Evolutionary conservation across 2,888 invertebrate species (phyloP).

Genomic region (Apomyelois bistriatella): DNA sequence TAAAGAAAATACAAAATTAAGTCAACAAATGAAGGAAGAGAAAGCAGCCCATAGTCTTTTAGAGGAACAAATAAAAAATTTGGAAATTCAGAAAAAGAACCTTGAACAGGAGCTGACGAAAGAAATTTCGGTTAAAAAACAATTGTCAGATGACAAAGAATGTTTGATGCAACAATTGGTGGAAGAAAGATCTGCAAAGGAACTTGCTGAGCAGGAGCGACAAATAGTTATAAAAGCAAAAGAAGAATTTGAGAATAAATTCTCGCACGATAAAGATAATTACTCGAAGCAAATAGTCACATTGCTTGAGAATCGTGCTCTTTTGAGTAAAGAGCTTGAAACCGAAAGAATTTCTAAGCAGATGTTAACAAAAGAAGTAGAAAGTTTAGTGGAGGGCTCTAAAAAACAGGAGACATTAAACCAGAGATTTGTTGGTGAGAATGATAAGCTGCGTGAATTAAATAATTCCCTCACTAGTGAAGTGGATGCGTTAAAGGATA

Average conservation of each 20-base stretch:
- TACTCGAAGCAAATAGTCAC: neutral
- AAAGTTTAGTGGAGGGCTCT: constrained; percentile 18
- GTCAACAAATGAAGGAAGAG: constrained; percentile 10
- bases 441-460: neutral
- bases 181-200: constrained; percentile 38
- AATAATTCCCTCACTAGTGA: neutral
- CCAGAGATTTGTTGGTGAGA: neutral
- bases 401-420: neutral
- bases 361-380: constrained; percentile 16
- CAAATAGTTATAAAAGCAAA: constrained; percentile 23
- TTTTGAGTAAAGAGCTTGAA: constrained; percentile 8
- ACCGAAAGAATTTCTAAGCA: constrained; percentile 14
- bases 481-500: neutral
- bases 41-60: neutral
- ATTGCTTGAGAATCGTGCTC: neutral
- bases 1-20: neutral
- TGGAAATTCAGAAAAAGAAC: neutral
- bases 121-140: constrained; percentile 24
- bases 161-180: constrained; percentile 39
- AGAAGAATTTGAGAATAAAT: constrained; percentile 5
- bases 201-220: constrained; percentile 39
- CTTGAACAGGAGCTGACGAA: neutral
- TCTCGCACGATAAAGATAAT: constrained; percentile 6
- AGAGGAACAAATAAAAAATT: neutral
- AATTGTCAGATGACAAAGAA: constrained; percentile 23